Evolutionary conservation across 2,888 invertebrate species (phyloP).

Genomic region (Priocnemis perturbator): DNA sequence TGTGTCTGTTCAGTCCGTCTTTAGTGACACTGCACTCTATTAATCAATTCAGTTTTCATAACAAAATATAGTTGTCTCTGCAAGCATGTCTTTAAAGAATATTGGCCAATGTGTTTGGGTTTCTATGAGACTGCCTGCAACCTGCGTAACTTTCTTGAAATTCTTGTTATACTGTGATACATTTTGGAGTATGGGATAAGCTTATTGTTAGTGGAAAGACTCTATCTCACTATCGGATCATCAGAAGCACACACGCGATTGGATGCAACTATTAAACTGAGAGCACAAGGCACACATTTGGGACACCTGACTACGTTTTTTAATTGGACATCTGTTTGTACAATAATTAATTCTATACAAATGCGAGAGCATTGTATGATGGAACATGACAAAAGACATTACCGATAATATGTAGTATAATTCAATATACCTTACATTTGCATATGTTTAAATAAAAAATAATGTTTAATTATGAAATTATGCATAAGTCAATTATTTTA

Average conservation of each 20-base stretch:
- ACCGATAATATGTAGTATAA: constrained; percentile 11
- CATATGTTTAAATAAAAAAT: constrained; percentile 26
- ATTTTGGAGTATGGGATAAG: constrained; percentile 17
- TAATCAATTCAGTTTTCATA: neutral
- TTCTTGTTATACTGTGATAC: constrained; percentile 31
- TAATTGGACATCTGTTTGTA: constrained; percentile 2
- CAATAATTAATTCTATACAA: constrained; percentile 5
- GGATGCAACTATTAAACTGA: neutral
- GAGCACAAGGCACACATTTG: constrained; percentile 1
- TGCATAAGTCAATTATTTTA: too few relatives aligned
- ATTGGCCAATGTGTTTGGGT: constrained; percentile 11
- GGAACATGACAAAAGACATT: neutral
- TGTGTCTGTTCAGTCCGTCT: too few relatives aligned
- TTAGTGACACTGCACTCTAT: too few relatives aligned
- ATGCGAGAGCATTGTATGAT: neutral
- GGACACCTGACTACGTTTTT: neutral
- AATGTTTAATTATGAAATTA: too few relatives aligned
- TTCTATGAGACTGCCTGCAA: constrained; percentile 18
- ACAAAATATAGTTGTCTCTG: neutral
- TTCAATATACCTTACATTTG: constrained; percentile 17
- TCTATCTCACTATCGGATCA: constrained; percentile 8
- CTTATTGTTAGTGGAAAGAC: constrained; percentile 12
- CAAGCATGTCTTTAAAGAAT: neutral
- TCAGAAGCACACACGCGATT: neutral
- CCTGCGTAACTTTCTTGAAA: constrained; percentile 15